Percentiles rank a stretch among this genome's conserved stretches.
These are phyloP conservation scores for Pseudochirops cupreus DNA, from an alignment of 2,797 vertebrate species.

Conservation along the genomic window DNA sequence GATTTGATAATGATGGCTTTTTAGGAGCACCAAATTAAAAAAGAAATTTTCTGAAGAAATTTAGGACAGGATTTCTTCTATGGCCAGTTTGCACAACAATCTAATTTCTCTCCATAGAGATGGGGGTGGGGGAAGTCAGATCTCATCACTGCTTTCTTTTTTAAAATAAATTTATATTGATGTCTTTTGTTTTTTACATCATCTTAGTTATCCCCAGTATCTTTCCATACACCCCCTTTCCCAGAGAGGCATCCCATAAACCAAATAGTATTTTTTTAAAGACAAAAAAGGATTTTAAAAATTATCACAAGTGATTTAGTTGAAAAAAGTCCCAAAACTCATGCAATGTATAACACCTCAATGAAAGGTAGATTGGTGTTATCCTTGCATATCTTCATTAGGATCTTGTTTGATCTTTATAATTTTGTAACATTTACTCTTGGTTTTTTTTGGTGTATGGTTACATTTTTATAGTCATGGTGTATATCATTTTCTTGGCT, in stretches of 20 bases:
- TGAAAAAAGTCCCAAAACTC: background rate
- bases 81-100: constrained; percentile 18
- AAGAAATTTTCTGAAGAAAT: background rate
- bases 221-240: background rate
- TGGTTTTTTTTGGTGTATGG: background rate
- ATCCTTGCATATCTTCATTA: background rate
- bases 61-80: background rate
- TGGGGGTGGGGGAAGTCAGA: background rate
- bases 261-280: background rate
- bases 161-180: background rate
- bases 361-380: background rate
- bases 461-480: background rate
- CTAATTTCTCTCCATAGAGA: constrained; percentile 15
- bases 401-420: background rate
- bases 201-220: background rate
- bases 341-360: background rate
- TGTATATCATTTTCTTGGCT: background rate
- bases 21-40: background rate
- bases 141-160: constrained; percentile 11
- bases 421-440: background rate
- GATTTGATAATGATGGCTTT: background rate
- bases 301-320: background rate
- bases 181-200: background rate
- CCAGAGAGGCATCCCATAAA: background rate
- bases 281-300: background rate